Evolutionary conservation across 1,140 invertebrate species (phyloP), one percentile per base, ranked within the genome.

Genomic region (Bombus affinis): DNA sequence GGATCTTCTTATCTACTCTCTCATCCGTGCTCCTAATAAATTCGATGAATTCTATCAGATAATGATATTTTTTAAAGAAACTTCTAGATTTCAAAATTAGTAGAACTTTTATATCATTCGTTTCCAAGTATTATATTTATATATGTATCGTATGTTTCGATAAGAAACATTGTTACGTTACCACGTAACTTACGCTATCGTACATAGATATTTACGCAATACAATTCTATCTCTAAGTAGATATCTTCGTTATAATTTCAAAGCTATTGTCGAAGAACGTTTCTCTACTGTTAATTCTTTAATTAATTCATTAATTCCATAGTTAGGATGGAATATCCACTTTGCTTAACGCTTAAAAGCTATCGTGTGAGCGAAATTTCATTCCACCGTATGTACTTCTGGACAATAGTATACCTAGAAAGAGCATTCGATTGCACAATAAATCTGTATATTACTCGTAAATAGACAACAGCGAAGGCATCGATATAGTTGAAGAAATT

Each of bases 1-100:
- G 65, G 62, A 81, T 87, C n/a, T 35, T 35, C 37, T 35, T 35
- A 15, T 32, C 25, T 57, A n/a, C 28, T 39, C 37, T 78, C 66
- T 71, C 47, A 44, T 65, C 15, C 8, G 25, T 25, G 32, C 8
- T 75, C 57, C 25, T 77, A 62, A 75, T 35, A 1, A 25, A 35
- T 70, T 57, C 57, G 15, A 22, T 39, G 18, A 85, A 66, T 81
- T 81, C 32, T 13, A 12, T 25, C 39, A 12, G 37, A 6, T 59
- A 59, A 72, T 25, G 25, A 57, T 71, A n/a, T 57, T 39, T 28
- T 25, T 6, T 6, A 5, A 28, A 25, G 22, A 25, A 37, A 39
- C 18, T 4, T 73, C 0, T 9, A n/a, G 42, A 47, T 73, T 73
- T 47, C 6, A 35, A 73, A 73, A 47, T 44, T 73, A 32, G 1